These are phyloP conservation scores for Candidula unifasciata DNA, from an alignment of 2,888 invertebrate genomes.

Conservation along the genomic window DNA sequence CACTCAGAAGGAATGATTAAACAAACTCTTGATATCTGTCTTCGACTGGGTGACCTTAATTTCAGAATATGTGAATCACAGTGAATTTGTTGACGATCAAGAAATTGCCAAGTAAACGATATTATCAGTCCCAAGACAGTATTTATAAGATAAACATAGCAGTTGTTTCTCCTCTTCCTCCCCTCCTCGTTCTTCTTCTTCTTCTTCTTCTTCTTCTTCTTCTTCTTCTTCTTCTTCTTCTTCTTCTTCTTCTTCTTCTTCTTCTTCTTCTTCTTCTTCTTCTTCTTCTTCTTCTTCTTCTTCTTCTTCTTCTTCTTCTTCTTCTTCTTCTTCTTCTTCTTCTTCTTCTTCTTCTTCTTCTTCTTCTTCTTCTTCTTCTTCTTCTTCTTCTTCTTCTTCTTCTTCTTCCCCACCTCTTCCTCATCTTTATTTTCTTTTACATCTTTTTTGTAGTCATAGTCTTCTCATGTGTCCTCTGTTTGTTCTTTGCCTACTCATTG, in stretches of 20 bases:
- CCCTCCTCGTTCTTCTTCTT: no score
- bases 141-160: no score
- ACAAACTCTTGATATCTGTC: no score
- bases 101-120: no score
- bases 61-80: no score
- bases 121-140: no score
- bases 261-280: neutral
- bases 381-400: conserved; percentile 11
- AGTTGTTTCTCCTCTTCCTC: no score
- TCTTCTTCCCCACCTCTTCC: neutral
- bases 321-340: conserved; percentile 7
- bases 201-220: neutral
- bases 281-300: neutral
- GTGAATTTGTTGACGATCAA: no score
- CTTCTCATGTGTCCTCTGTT: neutral
- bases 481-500: neutral
- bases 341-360: conserved; percentile 2
- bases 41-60: no score
- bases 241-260: neutral
- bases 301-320: neutral
- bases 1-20: no score
- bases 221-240: conserved; percentile 22
- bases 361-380: neutral
- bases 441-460: neutral
- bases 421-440: neutral